Evolutionary conservation across 2,797 vertebrate genomes (phyloP).

Genomic region (Iguana delicatissima): DNA sequence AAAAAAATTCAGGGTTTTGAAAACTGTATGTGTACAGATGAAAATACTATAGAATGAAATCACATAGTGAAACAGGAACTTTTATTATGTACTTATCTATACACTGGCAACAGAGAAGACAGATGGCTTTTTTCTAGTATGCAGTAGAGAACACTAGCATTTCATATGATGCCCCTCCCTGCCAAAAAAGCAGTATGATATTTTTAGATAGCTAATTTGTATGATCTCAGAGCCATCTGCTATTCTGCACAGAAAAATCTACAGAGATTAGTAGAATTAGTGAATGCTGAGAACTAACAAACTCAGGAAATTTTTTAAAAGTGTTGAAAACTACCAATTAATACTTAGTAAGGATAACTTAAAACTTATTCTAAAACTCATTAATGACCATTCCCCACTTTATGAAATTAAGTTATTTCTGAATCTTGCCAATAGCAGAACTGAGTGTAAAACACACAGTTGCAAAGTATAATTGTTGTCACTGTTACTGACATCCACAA

Average conservation of each 20-base stretch:
- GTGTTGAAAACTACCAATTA: background rate
- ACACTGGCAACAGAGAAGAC: conserved; percentile 42
- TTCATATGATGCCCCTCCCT: background rate
- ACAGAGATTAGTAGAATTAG: conserved; percentile 40
- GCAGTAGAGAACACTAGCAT: conserved; percentile 15
- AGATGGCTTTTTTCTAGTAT: conserved; percentile 47
- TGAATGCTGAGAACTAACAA: conserved; percentile 32
- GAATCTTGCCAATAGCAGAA: background rate
- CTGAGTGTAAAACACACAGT: background rate
- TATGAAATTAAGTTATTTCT: background rate
- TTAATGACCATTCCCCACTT: background rate
- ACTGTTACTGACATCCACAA: background rate
- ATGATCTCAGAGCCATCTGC: conserved; percentile 57
- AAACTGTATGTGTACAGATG: conserved; percentile 44
- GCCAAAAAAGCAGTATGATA: conserved; percentile 8
- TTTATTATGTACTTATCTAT: conserved; percentile 62
- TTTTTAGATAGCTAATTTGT: conserved; percentile 61
- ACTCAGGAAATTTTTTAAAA: conserved; percentile 24
- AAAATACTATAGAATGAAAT: conserved; percentile 55
- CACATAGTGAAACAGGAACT: conserved; percentile 21
- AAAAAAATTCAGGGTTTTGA: conserved; percentile 37
- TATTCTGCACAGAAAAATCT: conserved; percentile 49
- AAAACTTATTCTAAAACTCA: background rate
- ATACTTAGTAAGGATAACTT: conserved; percentile 3
- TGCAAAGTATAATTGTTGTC: background rate